Evolutionary conservation across 2,888 invertebrate genomes (phyloP).

Genomic region (Spicauda simplicius): DNA sequence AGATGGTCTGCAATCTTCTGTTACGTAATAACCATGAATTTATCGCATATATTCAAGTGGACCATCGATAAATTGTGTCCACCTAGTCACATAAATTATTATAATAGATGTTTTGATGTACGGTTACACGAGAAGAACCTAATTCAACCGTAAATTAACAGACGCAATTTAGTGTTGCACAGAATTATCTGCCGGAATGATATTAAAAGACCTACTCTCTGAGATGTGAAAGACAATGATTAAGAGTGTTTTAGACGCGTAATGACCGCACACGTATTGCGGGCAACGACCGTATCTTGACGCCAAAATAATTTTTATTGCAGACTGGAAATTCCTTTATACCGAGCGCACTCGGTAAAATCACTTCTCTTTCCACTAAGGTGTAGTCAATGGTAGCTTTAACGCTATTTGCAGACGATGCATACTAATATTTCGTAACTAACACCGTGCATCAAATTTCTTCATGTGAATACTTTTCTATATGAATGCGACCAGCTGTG

Average conservation of each 20-base stretch:
- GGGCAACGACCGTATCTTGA: constrained; percentile 9
- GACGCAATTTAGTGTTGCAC: neutral
- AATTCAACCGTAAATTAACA: neutral
- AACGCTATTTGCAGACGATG: neutral
- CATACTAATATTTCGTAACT: neutral
- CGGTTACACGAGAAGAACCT: no score
- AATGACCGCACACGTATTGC: constrained; percentile 5
- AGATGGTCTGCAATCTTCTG: no score
- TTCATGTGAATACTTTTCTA: neutral
- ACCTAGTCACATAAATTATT: no score
- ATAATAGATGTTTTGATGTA: no score
- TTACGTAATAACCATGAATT: no score
- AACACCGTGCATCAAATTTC: constrained; percentile 1
- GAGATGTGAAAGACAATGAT: neutral
- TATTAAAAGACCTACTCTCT: neutral
- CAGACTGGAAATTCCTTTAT: constrained; percentile 2
- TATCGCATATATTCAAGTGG: no score
- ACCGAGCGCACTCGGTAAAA: neutral
- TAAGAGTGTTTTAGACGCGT: neutral
- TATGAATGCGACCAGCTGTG: neutral
- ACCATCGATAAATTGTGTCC: no score
- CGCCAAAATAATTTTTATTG: constrained; percentile 12
- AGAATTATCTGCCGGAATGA: neutral
- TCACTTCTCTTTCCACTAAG: neutral
- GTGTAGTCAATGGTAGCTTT: neutral